Evolutionary conservation across 2,888 invertebrate species (phyloP), one percentile per base, ranked within the genome.

Genomic region (Perizoma affinitatum): DNA sequence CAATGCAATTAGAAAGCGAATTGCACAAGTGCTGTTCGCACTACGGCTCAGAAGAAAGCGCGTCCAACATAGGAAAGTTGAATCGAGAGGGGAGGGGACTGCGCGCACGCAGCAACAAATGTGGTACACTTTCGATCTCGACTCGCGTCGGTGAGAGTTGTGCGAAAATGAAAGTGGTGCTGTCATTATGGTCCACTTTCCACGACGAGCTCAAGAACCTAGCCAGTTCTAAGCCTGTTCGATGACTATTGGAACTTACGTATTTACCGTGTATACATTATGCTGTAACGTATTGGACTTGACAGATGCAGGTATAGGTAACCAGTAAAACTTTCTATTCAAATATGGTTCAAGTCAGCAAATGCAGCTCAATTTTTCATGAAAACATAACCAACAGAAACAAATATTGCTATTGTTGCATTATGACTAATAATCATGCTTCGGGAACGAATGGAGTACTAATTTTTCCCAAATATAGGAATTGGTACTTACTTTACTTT

Each of bases 101-200:
- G 90, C 88, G 89, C 90, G 81, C 84, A 86, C 91, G 90, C 91
- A 88, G 83, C 79, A 73, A 79, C 82, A 72, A 82, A 90, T 89
- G 92, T 92, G 82, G 90, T 87, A 90, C 91, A 92, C 91, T 90
- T 90, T 91, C 92, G 86, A 89, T 92, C 88, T 90, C 87, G 72
- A 86, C 86, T 83, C 82, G 86, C 86, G 79, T 74, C 75, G 82
- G 90, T 90, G 89, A 91, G 91, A 93, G 93, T 93, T 93, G 92
- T 90, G 90, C 88, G 93, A 93, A 93, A 93, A 94, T 91, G 94
- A 94, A 94, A 92, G 93, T 94, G 85, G 87, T 93, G 76, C 75
- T 88, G 92, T 88, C 86, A 90, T 90, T 87, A 88, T 89, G 89
- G 84, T 90, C 86, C 84, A 91, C 91, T 92, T 91, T 91, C 90